phyloP scores from a whole-genome alignment of 1,140 invertebrate genomes.

The Radopholus similis region DNA sequence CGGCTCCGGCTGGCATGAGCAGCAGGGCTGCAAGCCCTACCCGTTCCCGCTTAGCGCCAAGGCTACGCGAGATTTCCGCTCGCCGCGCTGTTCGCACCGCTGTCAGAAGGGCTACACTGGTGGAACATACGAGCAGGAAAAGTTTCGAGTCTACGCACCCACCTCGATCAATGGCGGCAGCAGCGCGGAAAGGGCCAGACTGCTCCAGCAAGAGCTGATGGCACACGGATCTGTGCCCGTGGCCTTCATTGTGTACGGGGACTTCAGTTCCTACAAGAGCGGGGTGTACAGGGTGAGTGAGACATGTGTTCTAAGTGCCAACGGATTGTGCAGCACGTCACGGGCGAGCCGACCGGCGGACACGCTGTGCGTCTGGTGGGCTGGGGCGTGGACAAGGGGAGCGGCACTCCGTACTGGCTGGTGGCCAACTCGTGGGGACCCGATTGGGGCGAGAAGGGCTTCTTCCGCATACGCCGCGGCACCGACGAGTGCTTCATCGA shows the following conservation, averaged over 20 bases:
- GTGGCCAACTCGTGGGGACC: conserved; percentile 81
- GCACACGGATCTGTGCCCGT: conserved; percentile 83
- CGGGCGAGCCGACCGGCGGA: conserved; percentile 73
- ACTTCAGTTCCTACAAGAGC: conserved; percentile 72
- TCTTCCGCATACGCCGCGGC: conserved; percentile 79
- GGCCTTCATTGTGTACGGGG: conserved; percentile 79
- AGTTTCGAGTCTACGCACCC: too few relatives aligned
- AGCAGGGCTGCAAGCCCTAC: not conserved
- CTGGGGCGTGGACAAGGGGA: conserved; percentile 73
- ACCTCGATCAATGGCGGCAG: too few relatives aligned
- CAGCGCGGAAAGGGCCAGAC: too few relatives aligned
- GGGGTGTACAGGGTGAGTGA: conserved; percentile 70
- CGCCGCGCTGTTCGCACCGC: not conserved
- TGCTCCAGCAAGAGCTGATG: conserved; percentile 77
- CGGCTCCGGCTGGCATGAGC: not conserved
- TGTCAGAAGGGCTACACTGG: too few relatives aligned
- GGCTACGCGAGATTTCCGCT: not conserved
- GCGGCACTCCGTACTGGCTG: conserved; percentile 76
- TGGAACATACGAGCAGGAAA: too few relatives aligned
- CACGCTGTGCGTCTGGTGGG: conserved; percentile 83
- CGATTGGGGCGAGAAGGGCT: conserved; percentile 76
- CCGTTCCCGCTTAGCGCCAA: not conserved
- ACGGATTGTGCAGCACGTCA: conserved; percentile 57
- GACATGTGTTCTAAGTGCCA: too few relatives aligned
- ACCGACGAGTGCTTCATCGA: conserved; percentile 80